These are phyloP conservation scores for Gambusia yucatana DNA, from an alignment of 2,797 vertebrate genomes.

Conservation along the genomic window DNA sequence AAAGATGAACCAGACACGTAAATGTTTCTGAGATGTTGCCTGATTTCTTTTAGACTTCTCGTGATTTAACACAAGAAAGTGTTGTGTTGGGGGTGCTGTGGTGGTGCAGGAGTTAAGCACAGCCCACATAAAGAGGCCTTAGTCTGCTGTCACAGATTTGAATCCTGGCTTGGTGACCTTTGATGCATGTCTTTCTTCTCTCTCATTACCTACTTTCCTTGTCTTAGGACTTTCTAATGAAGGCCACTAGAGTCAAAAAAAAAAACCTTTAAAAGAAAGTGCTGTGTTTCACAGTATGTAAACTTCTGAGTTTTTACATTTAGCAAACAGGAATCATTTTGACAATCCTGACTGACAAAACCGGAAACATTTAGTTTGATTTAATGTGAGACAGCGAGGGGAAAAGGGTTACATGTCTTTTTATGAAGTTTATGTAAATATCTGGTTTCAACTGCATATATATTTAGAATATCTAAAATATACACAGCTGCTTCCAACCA, in stretches of 20 bases:
- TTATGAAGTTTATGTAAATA: not conserved
- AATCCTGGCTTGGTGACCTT: no score
- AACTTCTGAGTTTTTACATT: not conserved
- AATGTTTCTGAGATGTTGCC: not conserved
- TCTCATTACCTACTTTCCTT: no score
- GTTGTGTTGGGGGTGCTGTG: not conserved
- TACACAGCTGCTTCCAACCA: slow-evolving; percentile 5
- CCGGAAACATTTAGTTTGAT: not conserved
- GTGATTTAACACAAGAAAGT: not conserved
- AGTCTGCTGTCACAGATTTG: no score
- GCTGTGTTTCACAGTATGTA: not conserved
- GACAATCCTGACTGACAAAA: not conserved
- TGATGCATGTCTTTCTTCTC: no score
- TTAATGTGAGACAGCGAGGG: not conserved
- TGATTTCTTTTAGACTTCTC: not conserved
- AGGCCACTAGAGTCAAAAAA: no score
- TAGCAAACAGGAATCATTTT: not conserved
- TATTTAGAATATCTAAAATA: slow-evolving; percentile 3
- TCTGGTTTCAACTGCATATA: slow-evolving; percentile 3
- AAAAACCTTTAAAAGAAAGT: not conserved
- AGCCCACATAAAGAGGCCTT: no score
- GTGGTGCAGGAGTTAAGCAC: no score
- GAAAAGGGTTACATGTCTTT: not conserved
- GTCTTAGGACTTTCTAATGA: no score
- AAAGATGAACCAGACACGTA: not conserved